Evolutionary conservation across 2,113 vertebrate species (phyloP), one percentile per base, ranked within the genome.

Genomic region (Mustela lutreola): DNA sequence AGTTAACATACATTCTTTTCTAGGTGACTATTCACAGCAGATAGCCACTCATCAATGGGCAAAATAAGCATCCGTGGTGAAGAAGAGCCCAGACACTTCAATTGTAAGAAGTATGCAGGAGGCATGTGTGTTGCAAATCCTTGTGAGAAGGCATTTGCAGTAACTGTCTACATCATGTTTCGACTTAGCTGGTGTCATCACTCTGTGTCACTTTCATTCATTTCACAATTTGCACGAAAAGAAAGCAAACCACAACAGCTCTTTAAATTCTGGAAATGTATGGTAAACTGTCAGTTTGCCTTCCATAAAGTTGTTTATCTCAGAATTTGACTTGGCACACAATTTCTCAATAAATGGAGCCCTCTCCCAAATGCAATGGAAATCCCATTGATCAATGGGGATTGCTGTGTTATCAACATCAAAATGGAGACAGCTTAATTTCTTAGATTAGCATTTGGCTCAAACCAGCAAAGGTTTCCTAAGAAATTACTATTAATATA

Each of bases 221-320:
- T 31, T 93, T 89, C 58, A 94, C 22, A 96, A 87, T 96, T 97
- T 89, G 62, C 39, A 48, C 0, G 0, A 36, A 92, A 94, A 91
- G 96, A 63, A 98, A 89, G 50, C 73, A 89, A 84, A 76, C 83
- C 70, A 89, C 58, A 96, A 92, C 81, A 95, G 26, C 42, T 94
- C 92, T 98, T 97, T 92, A 97, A 65, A 97, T 88, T 85, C 93
- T 96, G 80, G 56, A 81, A 96, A 94, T 88, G 10, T 89, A 92
- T 97, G 98, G 95, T 96, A 97, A 98, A 97, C 97, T 97, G 94
- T 97, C 97, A 98, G 26, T 97, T 97, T 96, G 94, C 85, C 19
- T 62, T 96, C 39, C n/a, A 80, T 28, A 90, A 91, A 95, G 63
- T 70, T 97, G 87, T 94, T 94, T 94, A 94, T 96, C 82, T 91